phyloP scores from a whole-genome alignment of 2,888 invertebrate species.

The Muscina levida region DNA sequence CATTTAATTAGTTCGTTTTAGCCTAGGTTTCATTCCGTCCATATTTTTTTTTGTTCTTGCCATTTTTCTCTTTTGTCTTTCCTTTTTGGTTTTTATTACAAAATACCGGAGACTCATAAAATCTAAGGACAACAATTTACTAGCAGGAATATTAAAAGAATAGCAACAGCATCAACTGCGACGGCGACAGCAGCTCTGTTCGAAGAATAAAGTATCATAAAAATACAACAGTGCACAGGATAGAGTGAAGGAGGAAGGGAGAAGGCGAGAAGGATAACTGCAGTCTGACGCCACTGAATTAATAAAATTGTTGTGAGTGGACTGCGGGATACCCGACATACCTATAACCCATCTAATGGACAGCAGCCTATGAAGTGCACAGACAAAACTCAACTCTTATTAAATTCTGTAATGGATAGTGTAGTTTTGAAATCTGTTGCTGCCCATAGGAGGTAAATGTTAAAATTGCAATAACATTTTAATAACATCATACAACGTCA shows the following conservation, averaged over 20 bases:
- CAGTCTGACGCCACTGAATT: slow-evolving; percentile 42
- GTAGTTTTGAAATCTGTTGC: neutral
- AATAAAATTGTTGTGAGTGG: slow-evolving; percentile 34
- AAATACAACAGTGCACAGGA: too few species aligned
- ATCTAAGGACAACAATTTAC: slow-evolving; percentile 34
- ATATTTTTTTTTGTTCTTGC: neutral
- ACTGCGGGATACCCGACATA: neutral
- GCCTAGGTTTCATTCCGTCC: neutral
- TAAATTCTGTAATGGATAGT: neutral
- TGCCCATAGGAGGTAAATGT: neutral
- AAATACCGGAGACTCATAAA: slow-evolving; percentile 34
- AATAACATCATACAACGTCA: too few species aligned
- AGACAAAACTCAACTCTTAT: slow-evolving; percentile 13
- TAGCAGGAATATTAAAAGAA: slow-evolving; percentile 22
- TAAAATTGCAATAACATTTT: too few species aligned
- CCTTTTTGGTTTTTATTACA: neutral
- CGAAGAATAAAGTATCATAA: neutral
- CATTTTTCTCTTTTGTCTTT: slow-evolving; percentile 19
- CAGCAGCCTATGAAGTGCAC: neutral
- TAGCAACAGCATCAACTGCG: slow-evolving; percentile 13
- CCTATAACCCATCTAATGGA: slow-evolving; percentile 26
- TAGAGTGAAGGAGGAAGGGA: neutral
- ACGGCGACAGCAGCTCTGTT: neutral
- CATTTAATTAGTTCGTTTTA: slow-evolving; percentile 65
- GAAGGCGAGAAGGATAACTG: neutral